A percentile compares a stretch with the other conserved stretches of the same genome.
Evolutionary conservation across 2,797 vertebrate species (phyloP).

Genomic region (Antennarius maculatus): DNA sequence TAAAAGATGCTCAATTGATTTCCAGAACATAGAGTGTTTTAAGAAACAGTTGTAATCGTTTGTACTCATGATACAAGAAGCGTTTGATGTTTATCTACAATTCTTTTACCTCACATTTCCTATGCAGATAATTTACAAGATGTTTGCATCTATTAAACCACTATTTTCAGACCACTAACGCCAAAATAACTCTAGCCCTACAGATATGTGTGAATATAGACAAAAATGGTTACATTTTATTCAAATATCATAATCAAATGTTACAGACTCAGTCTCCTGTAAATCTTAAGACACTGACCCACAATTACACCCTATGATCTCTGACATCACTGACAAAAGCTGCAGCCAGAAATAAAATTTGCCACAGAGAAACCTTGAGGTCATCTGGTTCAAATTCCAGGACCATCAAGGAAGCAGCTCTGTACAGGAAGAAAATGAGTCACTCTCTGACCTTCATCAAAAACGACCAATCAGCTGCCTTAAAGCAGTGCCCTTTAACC

Average conservation of each 20-base stretch:
- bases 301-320: constrained; percentile 21
- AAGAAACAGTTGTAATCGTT: background rate
- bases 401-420: constrained; percentile 27
- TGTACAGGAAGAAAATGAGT: constrained; percentile 37
- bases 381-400: constrained; percentile 43
- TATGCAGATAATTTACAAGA: background rate
- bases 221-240: background rate
- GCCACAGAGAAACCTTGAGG: constrained; percentile 18
- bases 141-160: background rate
- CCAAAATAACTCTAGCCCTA: background rate
- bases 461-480: constrained; percentile 31
- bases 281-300: constrained; percentile 24
- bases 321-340: constrained; percentile 11
- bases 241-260: constrained; percentile 3
- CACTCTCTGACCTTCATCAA: constrained; percentile 39
- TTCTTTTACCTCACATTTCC: constrained; percentile 4
- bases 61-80: background rate
- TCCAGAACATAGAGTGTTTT: background rate
- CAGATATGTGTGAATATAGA: background rate
- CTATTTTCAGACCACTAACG: background rate
- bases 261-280: background rate
- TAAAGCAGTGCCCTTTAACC: constrained; percentile 44
- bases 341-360: constrained; percentile 27
- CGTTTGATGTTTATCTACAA: background rate
- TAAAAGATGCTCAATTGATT: background rate